These are phyloP conservation scores for Bursaphelenchus mucronatus DNA, from an alignment of 1,140 invertebrate genomes.

Conservation along the genomic window DNA sequence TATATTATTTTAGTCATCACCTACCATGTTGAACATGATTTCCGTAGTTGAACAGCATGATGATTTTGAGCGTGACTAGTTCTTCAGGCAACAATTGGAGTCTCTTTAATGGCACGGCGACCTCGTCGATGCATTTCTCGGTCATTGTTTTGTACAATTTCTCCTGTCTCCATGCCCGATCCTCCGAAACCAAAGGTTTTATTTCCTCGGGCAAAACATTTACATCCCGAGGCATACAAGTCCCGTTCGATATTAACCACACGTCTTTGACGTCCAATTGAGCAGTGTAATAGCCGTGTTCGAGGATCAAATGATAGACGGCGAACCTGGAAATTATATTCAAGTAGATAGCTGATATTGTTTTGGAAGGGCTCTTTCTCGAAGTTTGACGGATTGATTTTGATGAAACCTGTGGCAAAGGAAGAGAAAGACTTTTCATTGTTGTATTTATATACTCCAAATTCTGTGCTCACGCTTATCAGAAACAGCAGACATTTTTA, in stretches of 20 bases:
- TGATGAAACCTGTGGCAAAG: too few species aligned
- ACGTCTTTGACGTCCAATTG: conserved; percentile 41
- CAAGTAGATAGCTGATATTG: background rate
- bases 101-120: conserved; percentile 47
- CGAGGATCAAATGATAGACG: conserved; percentile 37
- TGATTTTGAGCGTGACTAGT: conserved; percentile 56
- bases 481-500: background rate
- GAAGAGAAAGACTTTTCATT: too few species aligned
- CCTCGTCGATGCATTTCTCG: conserved; percentile 58
- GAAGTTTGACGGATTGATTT: too few species aligned
- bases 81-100: conserved; percentile 56
- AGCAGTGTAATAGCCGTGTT: conserved; percentile 48
- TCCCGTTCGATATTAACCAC: conserved; percentile 49
- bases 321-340: conserved; percentile 28
- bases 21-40: conserved; percentile 32
- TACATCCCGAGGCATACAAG: conserved; percentile 36
- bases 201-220: conserved; percentile 42
- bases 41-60: conserved; percentile 56
- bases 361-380: too few species aligned
- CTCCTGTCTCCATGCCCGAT: conserved; percentile 56
- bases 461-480: background rate
- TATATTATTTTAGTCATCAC: background rate
- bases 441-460: background rate
- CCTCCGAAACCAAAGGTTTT: conserved; percentile 32
- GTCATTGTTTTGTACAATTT: conserved; percentile 60